A percentile compares a stretch with the other conserved stretches of the same genome.
These are phyloP conservation scores for Neogobius melanostomus DNA, from an alignment of 2,113 vertebrate species.

Conservation along the genomic window DNA sequence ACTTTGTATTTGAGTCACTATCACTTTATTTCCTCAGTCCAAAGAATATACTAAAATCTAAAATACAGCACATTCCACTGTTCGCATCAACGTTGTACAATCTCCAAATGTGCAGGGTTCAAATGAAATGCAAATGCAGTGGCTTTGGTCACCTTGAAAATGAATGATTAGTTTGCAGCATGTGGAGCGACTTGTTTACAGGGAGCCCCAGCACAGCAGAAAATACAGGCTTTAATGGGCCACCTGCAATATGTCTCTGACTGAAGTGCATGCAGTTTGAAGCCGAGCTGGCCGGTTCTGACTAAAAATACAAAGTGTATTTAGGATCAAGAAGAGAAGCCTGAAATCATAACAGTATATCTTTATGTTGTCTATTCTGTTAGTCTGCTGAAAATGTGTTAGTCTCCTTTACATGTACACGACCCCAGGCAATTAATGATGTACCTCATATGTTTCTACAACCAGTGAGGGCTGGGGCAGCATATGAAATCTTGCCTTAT, in stretches of 20 bases:
- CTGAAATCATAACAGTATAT: too few species aligned
- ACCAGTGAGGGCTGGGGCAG: too few species aligned
- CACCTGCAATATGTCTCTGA: conserved; percentile 10
- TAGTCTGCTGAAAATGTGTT: too few species aligned
- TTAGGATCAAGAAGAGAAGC: too few species aligned
- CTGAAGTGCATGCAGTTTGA: conserved; percentile 19
- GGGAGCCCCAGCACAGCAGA: conserved; percentile 2
- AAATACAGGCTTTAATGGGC: conserved; percentile 16
- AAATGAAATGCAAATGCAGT: conserved; percentile 7
- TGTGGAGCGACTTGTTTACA: conserved; percentile 12
- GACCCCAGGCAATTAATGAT: too few species aligned
- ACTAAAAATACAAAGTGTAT: too few species aligned
- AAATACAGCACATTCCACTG: background rate
- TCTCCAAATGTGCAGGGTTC: background rate
- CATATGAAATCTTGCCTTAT: too few species aligned
- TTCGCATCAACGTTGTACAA: conserved; percentile 1
- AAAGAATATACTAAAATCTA: background rate
- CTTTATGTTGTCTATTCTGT: too few species aligned
- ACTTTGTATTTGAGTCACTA: background rate
- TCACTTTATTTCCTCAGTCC: background rate
- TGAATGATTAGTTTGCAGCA: conserved; percentile 14
- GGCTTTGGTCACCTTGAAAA: conserved; percentile 8
- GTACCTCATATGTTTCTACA: too few species aligned
- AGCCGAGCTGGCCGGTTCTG: background rate
- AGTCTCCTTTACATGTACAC: too few species aligned